Conservation (phyloP, 35 echinoderm and acorn worm species). For the Lytechinus pictus region DNA sequence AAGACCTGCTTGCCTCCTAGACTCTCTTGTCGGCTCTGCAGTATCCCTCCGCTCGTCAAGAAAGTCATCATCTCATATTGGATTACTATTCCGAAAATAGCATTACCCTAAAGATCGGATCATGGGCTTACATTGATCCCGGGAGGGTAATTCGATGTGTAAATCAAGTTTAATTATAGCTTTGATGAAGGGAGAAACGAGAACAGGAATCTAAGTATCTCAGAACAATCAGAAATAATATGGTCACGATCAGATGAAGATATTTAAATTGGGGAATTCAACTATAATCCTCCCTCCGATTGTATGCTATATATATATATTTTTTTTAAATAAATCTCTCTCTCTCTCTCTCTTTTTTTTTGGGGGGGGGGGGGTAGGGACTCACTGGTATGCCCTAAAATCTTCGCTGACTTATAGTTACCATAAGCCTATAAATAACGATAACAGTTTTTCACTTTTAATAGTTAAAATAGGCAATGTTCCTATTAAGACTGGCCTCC, state of each 20-base stretch:
- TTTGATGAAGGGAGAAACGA: background rate
- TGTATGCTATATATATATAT: background rate
- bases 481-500: too few species aligned
- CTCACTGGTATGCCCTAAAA: too few species aligned
- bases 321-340: background rate
- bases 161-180: background rate
- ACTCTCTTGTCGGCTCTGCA: background rate
- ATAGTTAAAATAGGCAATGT: too few species aligned
- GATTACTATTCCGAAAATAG: conserved; percentile 28
- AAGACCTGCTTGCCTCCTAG: background rate
- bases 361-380: too few species aligned
- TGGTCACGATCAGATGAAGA: too few species aligned
- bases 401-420: too few species aligned
- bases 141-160: background rate
- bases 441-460: too few species aligned
- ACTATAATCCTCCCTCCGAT: background rate
- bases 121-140: background rate
- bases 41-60: background rate
- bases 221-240: too few species aligned
- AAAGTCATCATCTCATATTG: conserved; percentile 22
- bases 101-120: background rate
- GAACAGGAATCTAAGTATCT: too few species aligned
- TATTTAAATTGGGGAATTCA: background rate
- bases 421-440: too few species aligned
- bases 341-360: too few species aligned